Base-by-base conservation (phyloP, 1,140 invertebrate species). In the Drosophila obscura region DNA sequence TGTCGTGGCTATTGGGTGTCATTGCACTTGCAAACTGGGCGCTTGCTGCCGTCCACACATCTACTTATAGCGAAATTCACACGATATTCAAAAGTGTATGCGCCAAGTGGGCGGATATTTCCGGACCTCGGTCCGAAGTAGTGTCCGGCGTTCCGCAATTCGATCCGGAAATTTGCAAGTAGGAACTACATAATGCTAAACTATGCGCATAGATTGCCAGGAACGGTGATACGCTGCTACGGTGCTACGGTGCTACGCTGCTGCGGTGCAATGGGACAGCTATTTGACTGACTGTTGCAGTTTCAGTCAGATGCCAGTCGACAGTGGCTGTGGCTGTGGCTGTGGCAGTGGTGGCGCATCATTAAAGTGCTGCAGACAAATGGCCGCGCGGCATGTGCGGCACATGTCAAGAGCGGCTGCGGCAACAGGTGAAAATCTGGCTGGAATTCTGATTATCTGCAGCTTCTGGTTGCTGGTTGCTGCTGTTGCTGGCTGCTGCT, bases 341-440 rank as follows among this genome's bases (percentile, higher is more conserved):
- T 28, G 35, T 44, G 11, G 56, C 16, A 15, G 56, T 60, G 57
- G 66, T 75, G 80, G 81, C 73, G 83, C 84, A 87, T 88, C 83
- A 87, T 87, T 87, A 87, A 87, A 87, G 83, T 87, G 83, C 83
- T 88, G 83, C 83, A 87, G 83, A 87, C 83, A 87, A 87, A 87
- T 88, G 83, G 83, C 83, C 83, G 75, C 77, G 84, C 83, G 83
- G 83, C 84, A 88, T 88, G 83, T 88, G 83, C 83, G 83, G 83
- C 83, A 88, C 84, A 89, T 88, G 83, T 89, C 83, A 88, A 80
- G 68, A 64, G 63, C 65, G 50, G 65, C 76, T 72, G 73, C 61
- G 80, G 83, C 84, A 88, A 89, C 83, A 88, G 83, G 83, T 88
- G 84, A 88, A 88, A 88, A 88, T 88, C 35, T 39, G 35, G 83